Conservation (phyloP, 2,113 vertebrate species). For the Sturnira hondurensis region DNA sequence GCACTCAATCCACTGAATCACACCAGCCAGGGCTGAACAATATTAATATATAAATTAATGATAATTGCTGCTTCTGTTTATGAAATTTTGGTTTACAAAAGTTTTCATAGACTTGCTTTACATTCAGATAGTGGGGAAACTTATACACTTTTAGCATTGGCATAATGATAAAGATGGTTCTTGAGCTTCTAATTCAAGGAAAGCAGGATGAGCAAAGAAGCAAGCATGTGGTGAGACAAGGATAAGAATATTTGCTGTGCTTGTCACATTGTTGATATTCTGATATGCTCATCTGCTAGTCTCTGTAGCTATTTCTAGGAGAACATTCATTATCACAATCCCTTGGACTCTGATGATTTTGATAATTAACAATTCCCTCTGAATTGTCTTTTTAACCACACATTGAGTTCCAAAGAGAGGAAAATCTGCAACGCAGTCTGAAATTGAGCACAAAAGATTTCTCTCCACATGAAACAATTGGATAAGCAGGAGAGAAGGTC, state of each 20-base stretch:
- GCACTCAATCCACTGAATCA: too few relatives aligned
- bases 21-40: too few relatives aligned
- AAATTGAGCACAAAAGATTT: conserved; percentile 15
- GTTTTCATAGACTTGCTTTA: neutral
- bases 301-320: neutral
- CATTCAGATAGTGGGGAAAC: neutral
- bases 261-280: neutral
- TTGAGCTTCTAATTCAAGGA: neutral
- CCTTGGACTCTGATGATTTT: neutral
- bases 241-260: neutral
- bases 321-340: neutral
- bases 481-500: neutral
- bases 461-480: neutral
- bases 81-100: neutral
- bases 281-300: neutral
- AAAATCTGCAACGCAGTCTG: neutral
- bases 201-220: neutral
- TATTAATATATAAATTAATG: neutral
- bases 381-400: neutral
- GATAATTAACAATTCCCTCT: neutral
- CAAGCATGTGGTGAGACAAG: neutral
- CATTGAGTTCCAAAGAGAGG: neutral
- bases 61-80: neutral
- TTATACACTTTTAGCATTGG: neutral
- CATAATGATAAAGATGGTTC: neutral